A percentile compares a stretch with the other conserved stretches of the same genome.
Conservation (phyloP, 2,113 vertebrate species). For the Alligator mississippiensis region DNA sequence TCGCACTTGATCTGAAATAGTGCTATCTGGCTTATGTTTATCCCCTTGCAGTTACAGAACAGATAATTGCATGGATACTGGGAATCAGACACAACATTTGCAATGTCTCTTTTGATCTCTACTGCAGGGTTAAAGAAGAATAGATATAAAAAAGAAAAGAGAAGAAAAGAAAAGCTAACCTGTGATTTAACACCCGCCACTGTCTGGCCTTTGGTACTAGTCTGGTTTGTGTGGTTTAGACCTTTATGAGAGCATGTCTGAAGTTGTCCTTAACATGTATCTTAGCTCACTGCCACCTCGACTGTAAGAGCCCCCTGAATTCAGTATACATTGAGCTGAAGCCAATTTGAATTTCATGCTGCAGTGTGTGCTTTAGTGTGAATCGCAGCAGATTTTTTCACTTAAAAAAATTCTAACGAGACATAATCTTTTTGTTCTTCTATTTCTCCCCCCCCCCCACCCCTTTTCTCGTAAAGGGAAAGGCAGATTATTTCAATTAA, state of each 20-base stretch:
- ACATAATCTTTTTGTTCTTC: conserved; percentile 1
- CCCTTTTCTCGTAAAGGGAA: background rate
- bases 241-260: background rate
- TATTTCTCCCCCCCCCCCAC: background rate
- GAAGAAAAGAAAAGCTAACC: conserved; percentile 13
- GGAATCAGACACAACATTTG: background rate
- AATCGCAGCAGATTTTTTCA: conserved; percentile 53
- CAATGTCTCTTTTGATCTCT: conserved; percentile 52
- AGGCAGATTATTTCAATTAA: conserved; percentile 81
- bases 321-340: conserved; percentile 22
- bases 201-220: conserved; percentile 29
- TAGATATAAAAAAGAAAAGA: too few relatives aligned
- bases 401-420: conserved; percentile 29
- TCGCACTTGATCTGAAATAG: conserved; percentile 54
- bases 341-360: conserved; percentile 54
- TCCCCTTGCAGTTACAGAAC: conserved; percentile 22
- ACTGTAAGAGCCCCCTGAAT: conserved; percentile 14
- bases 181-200: conserved; percentile 41
- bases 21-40: conserved; percentile 36
- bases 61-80: conserved; percentile 39
- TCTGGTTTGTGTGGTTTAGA: background rate
- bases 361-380: conserved; percentile 51
- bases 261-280: background rate
- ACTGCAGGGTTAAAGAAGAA: conserved; percentile 32
- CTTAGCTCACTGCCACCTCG: conserved; percentile 40